Conservation (phyloP, 2,888 invertebrate genomes). For the Hirtodrosophila cameraria region DNA sequence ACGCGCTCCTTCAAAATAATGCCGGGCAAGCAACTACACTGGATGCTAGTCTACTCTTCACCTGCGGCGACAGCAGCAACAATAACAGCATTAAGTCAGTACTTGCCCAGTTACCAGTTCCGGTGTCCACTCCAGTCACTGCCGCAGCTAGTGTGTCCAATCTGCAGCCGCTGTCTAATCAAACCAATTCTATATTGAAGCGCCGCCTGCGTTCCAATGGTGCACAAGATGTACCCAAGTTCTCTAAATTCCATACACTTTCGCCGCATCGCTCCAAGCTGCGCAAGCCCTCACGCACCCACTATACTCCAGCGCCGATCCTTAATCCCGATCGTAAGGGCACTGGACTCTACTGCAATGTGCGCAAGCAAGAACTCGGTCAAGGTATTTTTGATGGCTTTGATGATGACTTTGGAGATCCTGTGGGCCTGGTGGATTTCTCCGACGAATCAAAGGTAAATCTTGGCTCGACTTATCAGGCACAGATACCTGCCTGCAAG, state of each 20-base stretch:
- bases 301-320: slow-evolving; percentile 97
- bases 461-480: slow-evolving; percentile 94
- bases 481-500: slow-evolving; percentile 87
- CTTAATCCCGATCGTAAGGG: slow-evolving; percentile 96
- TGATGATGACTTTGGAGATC: slow-evolving; percentile 83
- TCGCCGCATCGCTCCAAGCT: slow-evolving; percentile 83
- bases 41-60: slow-evolving; percentile 55
- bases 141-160: slow-evolving; percentile 53
- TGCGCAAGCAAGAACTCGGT: slow-evolving; percentile 79
- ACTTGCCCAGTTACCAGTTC: slow-evolving; percentile 68
- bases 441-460: slow-evolving; percentile 90
- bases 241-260: slow-evolving; percentile 79
- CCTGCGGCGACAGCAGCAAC: slow-evolving; percentile 80
- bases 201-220: slow-evolving; percentile 79
- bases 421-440: slow-evolving; percentile 82
- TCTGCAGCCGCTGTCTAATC: slow-evolving; percentile 79
- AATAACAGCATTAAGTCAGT: slow-evolving; percentile 77
- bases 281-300: slow-evolving; percentile 84
- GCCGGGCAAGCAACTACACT: slow-evolving; percentile 55
- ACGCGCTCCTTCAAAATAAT: slow-evolving; percentile 34
- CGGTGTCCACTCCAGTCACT: slow-evolving; percentile 13
- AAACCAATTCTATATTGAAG: slow-evolving; percentile 83
- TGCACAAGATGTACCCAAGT: slow-evolving; percentile 69
- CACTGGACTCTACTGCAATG: slow-evolving; percentile 88
- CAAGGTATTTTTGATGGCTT: slow-evolving; percentile 81